phyloP scores from a whole-genome alignment of 2,113 vertebrate species.

The Neoarius graeffei region DNA sequence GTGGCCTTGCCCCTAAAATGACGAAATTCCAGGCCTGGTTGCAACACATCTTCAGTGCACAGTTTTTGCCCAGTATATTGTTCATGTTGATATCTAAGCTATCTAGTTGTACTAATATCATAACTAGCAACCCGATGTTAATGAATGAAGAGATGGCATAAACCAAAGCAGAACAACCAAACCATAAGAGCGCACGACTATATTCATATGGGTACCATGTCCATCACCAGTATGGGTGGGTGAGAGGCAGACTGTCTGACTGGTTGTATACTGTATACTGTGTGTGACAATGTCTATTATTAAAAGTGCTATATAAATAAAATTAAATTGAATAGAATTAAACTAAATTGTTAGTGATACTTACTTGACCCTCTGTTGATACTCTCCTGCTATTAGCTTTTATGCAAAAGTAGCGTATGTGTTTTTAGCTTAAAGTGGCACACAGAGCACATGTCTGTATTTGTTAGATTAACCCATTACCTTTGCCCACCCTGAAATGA shows the following conservation, averaged over 20 bases:
- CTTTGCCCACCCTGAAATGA: constrained; percentile 33
- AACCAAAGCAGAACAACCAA: background rate
- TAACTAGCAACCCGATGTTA: background rate
- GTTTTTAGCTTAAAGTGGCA: background rate
- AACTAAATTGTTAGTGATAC: background rate
- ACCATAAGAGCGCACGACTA: background rate
- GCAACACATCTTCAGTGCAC: background rate
- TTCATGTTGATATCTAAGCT: background rate
- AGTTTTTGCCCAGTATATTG: background rate
- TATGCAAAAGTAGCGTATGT: background rate
- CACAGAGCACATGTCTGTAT: background rate
- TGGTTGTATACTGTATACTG: no score
- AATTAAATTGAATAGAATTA: background rate
- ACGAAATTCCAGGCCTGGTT: no score
- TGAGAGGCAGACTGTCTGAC: no score
- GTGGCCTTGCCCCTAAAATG: no score
- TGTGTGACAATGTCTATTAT: background rate
- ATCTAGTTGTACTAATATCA: background rate
- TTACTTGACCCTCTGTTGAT: background rate
- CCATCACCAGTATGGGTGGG: background rate
- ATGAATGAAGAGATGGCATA: background rate
- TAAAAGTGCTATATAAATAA: background rate
- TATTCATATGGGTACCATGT: background rate
- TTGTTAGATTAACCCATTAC: constrained; percentile 32
- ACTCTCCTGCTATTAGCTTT: background rate